Evolutionary conservation across 2,888 invertebrate genomes (phyloP).

Genomic region (Matsumyia berberina): DNA sequence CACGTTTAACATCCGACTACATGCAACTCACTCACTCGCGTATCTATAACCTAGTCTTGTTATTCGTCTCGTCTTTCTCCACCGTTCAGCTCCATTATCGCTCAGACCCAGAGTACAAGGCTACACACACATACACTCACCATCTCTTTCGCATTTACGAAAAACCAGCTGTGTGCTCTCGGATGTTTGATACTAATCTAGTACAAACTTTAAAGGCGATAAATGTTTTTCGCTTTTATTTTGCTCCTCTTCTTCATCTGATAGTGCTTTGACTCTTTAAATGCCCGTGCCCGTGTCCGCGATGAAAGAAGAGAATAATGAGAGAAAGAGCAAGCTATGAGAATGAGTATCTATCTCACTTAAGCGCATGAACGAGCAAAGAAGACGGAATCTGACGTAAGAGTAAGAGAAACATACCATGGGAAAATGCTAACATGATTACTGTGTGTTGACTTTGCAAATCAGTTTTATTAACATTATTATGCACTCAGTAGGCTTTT

Average conservation of each 20-base stretch:
- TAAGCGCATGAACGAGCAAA: slow-evolving; percentile 67
- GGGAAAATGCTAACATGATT: slow-evolving; percentile 73
- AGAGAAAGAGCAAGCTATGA: slow-evolving; percentile 27
- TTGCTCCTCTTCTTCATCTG: slow-evolving; percentile 25
- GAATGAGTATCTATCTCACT: slow-evolving; percentile 44
- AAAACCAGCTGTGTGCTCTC: slow-evolving; percentile 51
- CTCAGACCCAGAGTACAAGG: slow-evolving; percentile 30
- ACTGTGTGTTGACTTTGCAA: slow-evolving; percentile 76
- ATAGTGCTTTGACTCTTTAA: slow-evolving; percentile 36
- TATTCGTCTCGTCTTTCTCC: slow-evolving; percentile 53
- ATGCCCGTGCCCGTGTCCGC: background rate
- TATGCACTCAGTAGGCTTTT: slow-evolving; percentile 75
- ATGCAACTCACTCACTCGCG: slow-evolving; percentile 58
- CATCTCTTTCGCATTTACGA: slow-evolving; percentile 43
- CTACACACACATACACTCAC: slow-evolving; percentile 39
- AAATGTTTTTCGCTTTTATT: slow-evolving; percentile 60
- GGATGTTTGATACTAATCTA: slow-evolving; percentile 69
- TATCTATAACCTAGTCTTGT: slow-evolving; percentile 67
- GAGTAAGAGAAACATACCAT: slow-evolving; percentile 56
- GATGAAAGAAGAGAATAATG: slow-evolving; percentile 16
- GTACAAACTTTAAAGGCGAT: slow-evolving; percentile 76
- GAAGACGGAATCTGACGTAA: slow-evolving; percentile 58
- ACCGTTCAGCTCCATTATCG: slow-evolving; percentile 20
- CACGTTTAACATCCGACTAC: slow-evolving; percentile 7
- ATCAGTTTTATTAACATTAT: slow-evolving; percentile 77